Percentiles rank a stretch among this genome's conserved stretches.
Evolutionary conservation across 2,113 vertebrate species (phyloP).

Genomic region (Xiphophorus maculatus): DNA sequence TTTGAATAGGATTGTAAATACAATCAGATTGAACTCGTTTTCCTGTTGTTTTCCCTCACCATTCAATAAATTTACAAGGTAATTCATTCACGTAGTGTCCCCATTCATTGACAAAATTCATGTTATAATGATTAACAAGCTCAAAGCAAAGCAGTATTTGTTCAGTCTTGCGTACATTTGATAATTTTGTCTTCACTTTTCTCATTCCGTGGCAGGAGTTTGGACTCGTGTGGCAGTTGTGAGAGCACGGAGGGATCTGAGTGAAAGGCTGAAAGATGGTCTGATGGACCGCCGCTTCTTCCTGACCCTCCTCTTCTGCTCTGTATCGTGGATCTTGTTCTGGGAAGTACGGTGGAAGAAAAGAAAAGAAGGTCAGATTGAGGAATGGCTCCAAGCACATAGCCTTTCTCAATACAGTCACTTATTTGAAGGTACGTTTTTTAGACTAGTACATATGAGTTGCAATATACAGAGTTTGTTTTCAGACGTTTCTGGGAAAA

Average conservation of each 20-base stretch:
- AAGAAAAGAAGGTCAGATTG: conserved; percentile 80
- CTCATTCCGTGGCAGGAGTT: conserved; percentile 26
- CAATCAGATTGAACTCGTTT: not conserved
- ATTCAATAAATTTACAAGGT: conserved; percentile 1
- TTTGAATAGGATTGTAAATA: not conserved
- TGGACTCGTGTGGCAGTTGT: conserved; percentile 36
- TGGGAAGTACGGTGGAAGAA: conserved; percentile 86
- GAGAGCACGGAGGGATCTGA: conserved; percentile 61
- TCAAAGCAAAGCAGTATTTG: not conserved
- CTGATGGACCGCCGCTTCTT: conserved; percentile 86
- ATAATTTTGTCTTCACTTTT: not conserved
- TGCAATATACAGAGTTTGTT: conserved; percentile 6
- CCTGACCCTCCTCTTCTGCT: conserved; percentile 81
- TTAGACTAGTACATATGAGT: not conserved
- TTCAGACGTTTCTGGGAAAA: not conserved
- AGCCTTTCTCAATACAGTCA: conserved; percentile 85
- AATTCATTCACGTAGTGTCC: not conserved
- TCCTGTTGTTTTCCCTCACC: conserved; percentile 38
- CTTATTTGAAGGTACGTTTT: conserved; percentile 86
- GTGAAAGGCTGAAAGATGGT: conserved; percentile 77
- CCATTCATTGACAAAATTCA: not conserved
- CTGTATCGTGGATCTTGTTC: conserved; percentile 82
- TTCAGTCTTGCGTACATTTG: not conserved
- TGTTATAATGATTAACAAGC: not conserved
- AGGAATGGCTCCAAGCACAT: conserved; percentile 83